A percentile compares a stretch with the other conserved stretches of the same genome.
phyloP scores from a whole-genome alignment of 2,888 invertebrate species.

The Campoplex nolae region DNA sequence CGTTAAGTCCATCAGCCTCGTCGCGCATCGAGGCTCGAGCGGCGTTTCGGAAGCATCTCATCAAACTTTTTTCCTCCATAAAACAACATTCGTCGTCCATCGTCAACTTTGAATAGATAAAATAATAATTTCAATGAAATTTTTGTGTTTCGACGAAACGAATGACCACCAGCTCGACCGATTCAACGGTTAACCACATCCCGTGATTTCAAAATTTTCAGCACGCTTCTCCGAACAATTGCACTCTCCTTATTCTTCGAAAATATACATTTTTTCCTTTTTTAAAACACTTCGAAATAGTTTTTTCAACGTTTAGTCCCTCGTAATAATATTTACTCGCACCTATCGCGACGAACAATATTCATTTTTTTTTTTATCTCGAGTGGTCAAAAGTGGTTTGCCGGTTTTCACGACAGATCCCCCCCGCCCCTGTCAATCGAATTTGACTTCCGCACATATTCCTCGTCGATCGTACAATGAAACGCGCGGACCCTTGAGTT shows the following conservation, averaged over 20 bases:
- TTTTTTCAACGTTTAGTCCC: neutral
- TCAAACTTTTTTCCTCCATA: conserved; percentile 72
- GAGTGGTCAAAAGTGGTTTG: neutral
- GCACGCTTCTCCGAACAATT: neutral
- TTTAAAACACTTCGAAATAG: neutral
- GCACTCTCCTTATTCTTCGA: neutral
- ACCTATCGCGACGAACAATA: neutral
- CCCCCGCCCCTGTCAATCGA: neutral
- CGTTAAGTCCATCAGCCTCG: neutral
- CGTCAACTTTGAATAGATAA: neutral
- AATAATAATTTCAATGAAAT: neutral
- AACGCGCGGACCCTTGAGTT: conserved; percentile 30
- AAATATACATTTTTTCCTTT: neutral
- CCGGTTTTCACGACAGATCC: neutral
- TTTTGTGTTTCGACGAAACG: conserved; percentile 2
- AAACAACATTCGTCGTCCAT: conserved; percentile 70
- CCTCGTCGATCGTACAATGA: conserved; percentile 35
- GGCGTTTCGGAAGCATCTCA: conserved; percentile 38
- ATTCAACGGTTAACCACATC: conserved; percentile 62
- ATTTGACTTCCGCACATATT: conserved; percentile 25
- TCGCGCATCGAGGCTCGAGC: neutral
- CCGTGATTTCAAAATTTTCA: conserved; percentile 29
- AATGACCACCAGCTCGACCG: neutral
- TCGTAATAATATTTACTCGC: neutral
- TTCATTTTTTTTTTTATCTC: neutral